phyloP scores from a whole-genome alignment of 2,797 vertebrate species.

The Sylvilagus floridanus region DNA sequence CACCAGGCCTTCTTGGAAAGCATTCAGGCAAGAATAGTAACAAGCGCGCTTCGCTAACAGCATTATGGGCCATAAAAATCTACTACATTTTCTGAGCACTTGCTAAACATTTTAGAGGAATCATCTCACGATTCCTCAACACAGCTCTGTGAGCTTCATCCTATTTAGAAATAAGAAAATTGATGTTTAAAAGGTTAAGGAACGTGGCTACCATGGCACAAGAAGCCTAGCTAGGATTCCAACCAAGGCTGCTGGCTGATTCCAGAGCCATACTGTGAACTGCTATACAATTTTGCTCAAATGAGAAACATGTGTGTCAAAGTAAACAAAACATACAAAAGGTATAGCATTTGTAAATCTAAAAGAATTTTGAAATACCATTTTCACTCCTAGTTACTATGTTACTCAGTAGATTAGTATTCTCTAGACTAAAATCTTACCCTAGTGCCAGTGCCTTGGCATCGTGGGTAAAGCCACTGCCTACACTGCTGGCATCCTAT shows the following conservation, averaged over 20 bases:
- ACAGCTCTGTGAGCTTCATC: background rate
- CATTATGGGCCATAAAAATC: constrained; percentile 19
- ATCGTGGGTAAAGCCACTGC: too few species aligned
- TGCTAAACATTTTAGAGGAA: constrained; percentile 48
- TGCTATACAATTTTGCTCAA: background rate
- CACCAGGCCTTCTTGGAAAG: constrained; percentile 23
- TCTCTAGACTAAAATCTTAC: constrained; percentile 1
- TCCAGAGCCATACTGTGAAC: background rate
- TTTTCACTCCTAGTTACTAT: background rate
- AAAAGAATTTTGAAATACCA: constrained; percentile 48
- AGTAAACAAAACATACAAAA: background rate
- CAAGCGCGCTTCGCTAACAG: background rate
- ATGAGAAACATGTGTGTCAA: constrained; percentile 23
- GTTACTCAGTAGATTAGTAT: constrained; percentile 14
- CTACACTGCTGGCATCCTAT: too few species aligned
- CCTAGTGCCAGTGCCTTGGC: too few species aligned
- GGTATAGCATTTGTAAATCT: background rate
- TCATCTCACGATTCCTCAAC: constrained; percentile 29
- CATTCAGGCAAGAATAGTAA: background rate
- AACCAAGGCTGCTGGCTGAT: background rate
- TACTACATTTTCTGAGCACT: constrained; percentile 48
- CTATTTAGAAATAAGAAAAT: constrained; percentile 42
- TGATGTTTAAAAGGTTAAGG: background rate
- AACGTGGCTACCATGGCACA: background rate
- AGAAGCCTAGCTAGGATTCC: constrained; percentile 20